Evolutionary conservation across 2,113 vertebrate species (phyloP), one percentile per base, ranked within the genome.

Genomic region (Psettodes erumei): DNA sequence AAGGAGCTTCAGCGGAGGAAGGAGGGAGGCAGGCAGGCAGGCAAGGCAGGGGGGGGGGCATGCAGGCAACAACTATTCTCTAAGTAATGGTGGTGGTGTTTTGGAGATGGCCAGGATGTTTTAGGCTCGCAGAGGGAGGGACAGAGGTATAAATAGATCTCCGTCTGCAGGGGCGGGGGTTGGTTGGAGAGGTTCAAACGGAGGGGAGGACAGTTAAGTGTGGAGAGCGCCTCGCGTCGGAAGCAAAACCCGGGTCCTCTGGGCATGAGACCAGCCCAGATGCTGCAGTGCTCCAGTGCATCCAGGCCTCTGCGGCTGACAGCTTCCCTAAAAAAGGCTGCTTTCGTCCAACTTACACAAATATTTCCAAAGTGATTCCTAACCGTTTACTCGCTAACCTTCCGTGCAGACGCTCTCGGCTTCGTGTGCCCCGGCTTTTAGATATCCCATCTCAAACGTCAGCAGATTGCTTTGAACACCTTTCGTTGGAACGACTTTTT

Each of bases 91-190:
- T 75, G 66, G 71, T 55, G 61, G 43, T 60, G 64, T 61, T 71
- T 80, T 65, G 32, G 60, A 75, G 79, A 79, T 76, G 74, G 59
- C 55, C 40, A 50, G 13, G 28, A 83, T 76, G 81, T 86, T 75
- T 81, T 74, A 85, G 64, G 42, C 72, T 55, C 40, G 33, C 54
- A 56, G 70, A 77, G 32, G 60, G 75, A 74, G 33, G 25, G 51
- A 77, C 30, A 4, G 54, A 56, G 25, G 69, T 81, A 85, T 68
- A 83, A 86, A 88, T 79, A 90, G 86, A 87, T 32, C 42, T 9
- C 19, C 30, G 68, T 65, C 3, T n/a, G 30, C 4, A 2, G 38
- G 33, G 71, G 60, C 11, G 25, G 61, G 43, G 25, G 33, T 35
- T 25, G 28, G 11, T 1, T 28, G 38, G 19, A n/a, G 15, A 25